Evolutionary conservation across 2,113 vertebrate species (phyloP).

Genomic region (Piaya cayana): DNA sequence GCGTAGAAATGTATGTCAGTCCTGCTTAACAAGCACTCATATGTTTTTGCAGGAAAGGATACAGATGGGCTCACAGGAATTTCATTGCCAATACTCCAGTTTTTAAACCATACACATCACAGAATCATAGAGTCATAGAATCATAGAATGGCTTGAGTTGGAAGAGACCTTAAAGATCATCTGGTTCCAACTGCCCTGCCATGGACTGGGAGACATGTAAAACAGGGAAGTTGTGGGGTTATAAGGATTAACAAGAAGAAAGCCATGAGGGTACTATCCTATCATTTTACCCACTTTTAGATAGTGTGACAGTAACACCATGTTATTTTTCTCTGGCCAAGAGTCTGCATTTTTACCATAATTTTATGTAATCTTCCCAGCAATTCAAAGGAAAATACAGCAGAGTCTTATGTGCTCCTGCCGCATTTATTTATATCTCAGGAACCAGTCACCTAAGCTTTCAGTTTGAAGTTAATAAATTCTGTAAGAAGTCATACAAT

Average conservation of each 20-base stretch:
- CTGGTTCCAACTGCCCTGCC: too few relatives aligned
- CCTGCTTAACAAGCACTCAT: not conserved
- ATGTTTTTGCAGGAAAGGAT: not conserved
- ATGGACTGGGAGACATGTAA: not conserved
- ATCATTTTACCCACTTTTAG: slow-evolving; percentile 2
- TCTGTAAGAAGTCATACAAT: not conserved
- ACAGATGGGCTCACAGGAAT: not conserved
- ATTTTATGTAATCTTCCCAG: slow-evolving; percentile 31
- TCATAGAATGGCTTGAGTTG: too few relatives aligned
- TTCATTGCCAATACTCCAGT: not conserved
- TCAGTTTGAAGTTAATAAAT: slow-evolving; percentile 44
- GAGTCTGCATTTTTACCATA: slow-evolving; percentile 10
- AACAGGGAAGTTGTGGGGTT: not conserved
- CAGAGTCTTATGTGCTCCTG: not conserved
- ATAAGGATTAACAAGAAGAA: not conserved
- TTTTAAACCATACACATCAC: not conserved
- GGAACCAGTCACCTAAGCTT: slow-evolving; percentile 29
- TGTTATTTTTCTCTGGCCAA: slow-evolving; percentile 7
- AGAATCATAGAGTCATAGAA: too few relatives aligned
- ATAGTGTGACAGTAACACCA: not conserved
- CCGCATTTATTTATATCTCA: slow-evolving; percentile 33
- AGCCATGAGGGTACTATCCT: not conserved
- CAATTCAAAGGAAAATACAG: slow-evolving; percentile 47
- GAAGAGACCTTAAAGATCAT: too few relatives aligned
- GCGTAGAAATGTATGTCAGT: not conserved